Conservation (phyloP, 2,888 invertebrate species). For the Taphrorychus bicolor region DNA sequence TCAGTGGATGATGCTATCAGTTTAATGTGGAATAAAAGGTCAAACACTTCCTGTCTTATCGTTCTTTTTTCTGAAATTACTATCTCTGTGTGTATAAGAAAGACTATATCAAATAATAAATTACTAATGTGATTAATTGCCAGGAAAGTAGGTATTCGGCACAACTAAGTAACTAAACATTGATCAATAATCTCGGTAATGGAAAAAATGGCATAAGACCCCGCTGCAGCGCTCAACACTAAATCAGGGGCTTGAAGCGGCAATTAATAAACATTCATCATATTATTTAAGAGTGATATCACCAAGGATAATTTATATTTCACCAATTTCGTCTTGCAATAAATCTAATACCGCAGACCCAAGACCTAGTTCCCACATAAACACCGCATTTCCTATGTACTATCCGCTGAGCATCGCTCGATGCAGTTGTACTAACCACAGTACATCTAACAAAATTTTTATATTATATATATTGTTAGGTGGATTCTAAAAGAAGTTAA, state of each 20-base stretch:
- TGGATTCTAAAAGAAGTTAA: no score
- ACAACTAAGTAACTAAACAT: neutral
- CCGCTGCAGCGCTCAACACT: neutral
- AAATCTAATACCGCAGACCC: constrained; percentile 20
- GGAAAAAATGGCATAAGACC: neutral
- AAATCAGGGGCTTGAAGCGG: neutral
- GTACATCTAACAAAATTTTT: neutral
- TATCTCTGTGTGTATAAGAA: no score
- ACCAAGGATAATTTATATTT: constrained; percentile 12
- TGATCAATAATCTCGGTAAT: neutral
- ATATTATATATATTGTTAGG: no score
- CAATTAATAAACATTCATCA: constrained; percentile 15
- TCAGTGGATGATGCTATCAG: neutral
- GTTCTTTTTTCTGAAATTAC: neutral
- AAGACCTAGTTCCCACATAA: constrained; percentile 37
- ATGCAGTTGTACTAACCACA: neutral
- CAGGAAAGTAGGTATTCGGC: neutral
- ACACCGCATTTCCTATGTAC: constrained; percentile 31
- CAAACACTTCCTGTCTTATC: neutral
- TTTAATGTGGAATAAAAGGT: neutral
- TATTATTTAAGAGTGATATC: constrained; percentile 12
- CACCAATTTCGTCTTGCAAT: constrained; percentile 14
- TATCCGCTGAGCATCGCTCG: constrained; percentile 13
- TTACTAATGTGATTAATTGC: neutral
- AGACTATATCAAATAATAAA: no score